Base-by-base conservation (phyloP, 1,140 invertebrate genomes). In the Steinernema feltiae region DNA sequence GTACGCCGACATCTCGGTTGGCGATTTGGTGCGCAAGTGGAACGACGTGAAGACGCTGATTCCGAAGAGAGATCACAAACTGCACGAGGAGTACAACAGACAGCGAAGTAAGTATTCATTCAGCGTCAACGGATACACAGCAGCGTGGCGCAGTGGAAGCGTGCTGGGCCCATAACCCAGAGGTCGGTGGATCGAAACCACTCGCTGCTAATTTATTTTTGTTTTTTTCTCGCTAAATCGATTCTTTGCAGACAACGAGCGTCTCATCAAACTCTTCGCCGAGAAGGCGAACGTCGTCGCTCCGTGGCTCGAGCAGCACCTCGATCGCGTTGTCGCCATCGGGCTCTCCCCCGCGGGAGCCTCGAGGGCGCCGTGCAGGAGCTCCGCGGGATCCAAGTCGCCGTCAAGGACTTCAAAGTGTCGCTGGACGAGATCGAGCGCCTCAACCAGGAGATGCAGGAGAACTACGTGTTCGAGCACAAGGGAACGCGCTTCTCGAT, bases 381-480 rank as follows among this genome's bases (percentile, higher is more conserved):
- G 48, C 72, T 80, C 30, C 30, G 72, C 27, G 24, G 71, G 15
- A 83, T 83, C 27, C 80, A 82, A 53, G 53, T 75, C 80, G 93
- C 92, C 24, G 94, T 97, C 0, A 92, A 93, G 85, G 92, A 92
- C 30, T 98, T 97, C 90, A 95, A 95, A 87, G 92, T 93, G 69
- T 94, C 98, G 86, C 94, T 99, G 86, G 96, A 99, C 87, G 96
- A 99, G 88, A 89, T 99, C 72, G 97, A 99, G 87, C 94, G 94
- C 89, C 95, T 97, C 85, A 95, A 98, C 87, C 95, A 99, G 89
- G 94, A 95, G 79, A 94, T 99, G 31, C 97, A 99, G 88, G 96
- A 99, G 88, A 93, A 95, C 83, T 97, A 99, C 93, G 97, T 99
- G 86, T 99, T 99, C 87, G 97, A 99, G 87, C 98, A 98, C 88